phyloP scores from a whole-genome alignment of 2,113 vertebrate genomes.

The Acrocephalus arundinaceus region DNA sequence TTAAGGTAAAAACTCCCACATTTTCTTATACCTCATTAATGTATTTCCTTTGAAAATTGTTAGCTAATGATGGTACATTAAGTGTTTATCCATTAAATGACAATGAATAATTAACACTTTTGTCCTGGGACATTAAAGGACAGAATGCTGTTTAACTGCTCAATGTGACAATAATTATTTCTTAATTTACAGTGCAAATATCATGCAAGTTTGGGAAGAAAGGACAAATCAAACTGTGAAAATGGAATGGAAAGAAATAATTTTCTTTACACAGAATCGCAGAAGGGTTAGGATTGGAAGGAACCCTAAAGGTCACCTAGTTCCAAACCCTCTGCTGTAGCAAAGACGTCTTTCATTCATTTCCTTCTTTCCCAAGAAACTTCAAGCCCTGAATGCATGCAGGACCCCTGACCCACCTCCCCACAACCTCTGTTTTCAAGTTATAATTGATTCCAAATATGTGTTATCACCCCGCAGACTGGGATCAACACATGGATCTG shows the following conservation, averaged over 20 bases:
- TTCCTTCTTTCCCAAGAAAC: neutral
- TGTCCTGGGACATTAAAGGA: constrained; percentile 52
- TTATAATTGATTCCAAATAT: neutral
- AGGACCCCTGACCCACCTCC: neutral
- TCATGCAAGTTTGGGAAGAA: neutral
- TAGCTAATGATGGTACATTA: constrained; percentile 60
- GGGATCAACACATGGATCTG: neutral
- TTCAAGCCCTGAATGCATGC: neutral
- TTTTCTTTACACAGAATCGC: neutral
- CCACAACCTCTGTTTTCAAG: neutral
- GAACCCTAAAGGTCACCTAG: neutral
- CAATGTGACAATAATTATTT: neutral
- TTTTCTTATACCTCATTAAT: constrained; percentile 66
- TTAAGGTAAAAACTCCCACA: constrained; percentile 65
- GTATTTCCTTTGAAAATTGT: constrained; percentile 70
- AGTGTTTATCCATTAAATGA: constrained; percentile 53
- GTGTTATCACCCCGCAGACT: neutral
- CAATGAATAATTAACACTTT: constrained; percentile 59
- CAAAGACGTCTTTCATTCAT: neutral
- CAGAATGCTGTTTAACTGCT: constrained; percentile 45
- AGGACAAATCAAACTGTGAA: neutral
- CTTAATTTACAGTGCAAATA: neutral
- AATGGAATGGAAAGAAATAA: neutral
- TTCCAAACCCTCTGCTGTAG: neutral
- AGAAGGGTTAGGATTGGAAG: neutral